Base-by-base conservation (phyloP, 2,888 invertebrate species). In the Dorcus hopei region DNA sequence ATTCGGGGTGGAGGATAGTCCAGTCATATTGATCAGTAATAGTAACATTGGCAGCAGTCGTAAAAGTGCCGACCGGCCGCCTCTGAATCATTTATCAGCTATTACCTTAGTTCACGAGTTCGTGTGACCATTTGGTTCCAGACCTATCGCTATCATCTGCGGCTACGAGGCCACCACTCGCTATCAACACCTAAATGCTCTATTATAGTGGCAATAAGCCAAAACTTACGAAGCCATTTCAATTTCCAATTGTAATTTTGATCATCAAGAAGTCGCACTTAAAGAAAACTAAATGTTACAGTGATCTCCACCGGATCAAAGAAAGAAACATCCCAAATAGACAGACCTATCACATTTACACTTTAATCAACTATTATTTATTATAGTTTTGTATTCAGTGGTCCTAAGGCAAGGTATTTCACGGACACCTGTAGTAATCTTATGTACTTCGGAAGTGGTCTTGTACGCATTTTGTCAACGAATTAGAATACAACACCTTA, bases 121-220 rank as follows among this genome's bases (percentile, higher is more conserved):
- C 64, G 64, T 61, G 61, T 52, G 62, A 63, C 61, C 65, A 63
- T 61, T 65, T 58, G 57, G 58, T 58, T 58, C 57, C 57, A 54
- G 57, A 54, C 59, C 59, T 62, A 61, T 59, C 61, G 61, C 59
- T 53, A 59, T 61, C 57, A 61, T 59, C 66, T 61, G 61, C 42
- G 54, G 61, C 61, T 60, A 62, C 58, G 61, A 63, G 54, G 52
- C 61, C 61, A 68, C 69, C 68, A 65, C 67, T 57, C 65, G 72
- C 74, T 70, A 75, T 76, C 76, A 74, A 75, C 70, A 73, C 74
- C 74, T 74, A 75, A 77, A 77, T 75, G 76, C 68, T 72, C 76
- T 71, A 76, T 77, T 75, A 74, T 72, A 68, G 68, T 59, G 69
- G 70, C 74, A 69, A 71, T 74, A 76, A 74, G 74, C 72, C 70